Evolutionary conservation across 2,797 vertebrate species (phyloP).

Genomic region (Chrysocyon brachyurus): DNA sequence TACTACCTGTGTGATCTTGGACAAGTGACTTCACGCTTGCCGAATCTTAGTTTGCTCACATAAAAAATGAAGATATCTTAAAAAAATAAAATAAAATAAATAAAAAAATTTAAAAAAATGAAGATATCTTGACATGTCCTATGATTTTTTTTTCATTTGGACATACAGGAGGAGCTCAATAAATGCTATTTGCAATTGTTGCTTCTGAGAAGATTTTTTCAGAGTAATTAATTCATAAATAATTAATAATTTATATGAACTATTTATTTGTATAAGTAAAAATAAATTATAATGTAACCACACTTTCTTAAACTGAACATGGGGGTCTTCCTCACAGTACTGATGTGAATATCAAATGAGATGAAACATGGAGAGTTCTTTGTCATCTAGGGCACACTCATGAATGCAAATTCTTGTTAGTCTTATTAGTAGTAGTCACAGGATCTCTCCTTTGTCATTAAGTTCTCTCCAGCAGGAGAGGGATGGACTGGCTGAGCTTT

Average conservation of each 20-base stretch:
- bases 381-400: background rate
- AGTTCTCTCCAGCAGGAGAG: background rate
- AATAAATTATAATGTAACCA: background rate
- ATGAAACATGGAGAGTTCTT: background rate
- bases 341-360: background rate
- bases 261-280: constrained; percentile 1
- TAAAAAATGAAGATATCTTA: background rate
- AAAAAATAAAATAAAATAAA: too few species aligned
- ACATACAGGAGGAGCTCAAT: background rate
- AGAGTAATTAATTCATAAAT: constrained; percentile 5
- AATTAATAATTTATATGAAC: background rate
- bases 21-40: background rate
- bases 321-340: background rate
- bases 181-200: background rate
- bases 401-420: background rate
- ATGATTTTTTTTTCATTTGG: background rate
- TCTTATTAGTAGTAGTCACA: background rate
- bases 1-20: background rate
- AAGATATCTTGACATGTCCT: background rate
- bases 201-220: background rate
- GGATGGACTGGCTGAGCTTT: background rate
- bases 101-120: background rate
- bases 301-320: background rate
- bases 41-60: background rate
- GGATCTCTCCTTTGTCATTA: background rate